Base-by-base conservation (phyloP, 2,797 vertebrate genomes). In the Gobionotothen gibberifrons region DNA sequence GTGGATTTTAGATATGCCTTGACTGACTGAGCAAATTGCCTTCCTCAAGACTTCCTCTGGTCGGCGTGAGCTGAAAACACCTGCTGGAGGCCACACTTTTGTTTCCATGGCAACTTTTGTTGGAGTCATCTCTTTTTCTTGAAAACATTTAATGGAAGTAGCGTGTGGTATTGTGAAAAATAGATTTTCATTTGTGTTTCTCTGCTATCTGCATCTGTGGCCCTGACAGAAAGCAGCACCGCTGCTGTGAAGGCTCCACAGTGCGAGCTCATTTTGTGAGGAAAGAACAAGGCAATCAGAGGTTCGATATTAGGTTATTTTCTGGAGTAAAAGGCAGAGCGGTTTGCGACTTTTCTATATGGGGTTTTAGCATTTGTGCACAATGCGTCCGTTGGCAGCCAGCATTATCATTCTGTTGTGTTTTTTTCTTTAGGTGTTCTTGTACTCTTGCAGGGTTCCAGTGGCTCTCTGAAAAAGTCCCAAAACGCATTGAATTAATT, bases 61-160 rank as follows among this genome's bases (percentile, higher is more conserved):
- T 74, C 51, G 8, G 8, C 53, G 15, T n/a, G 60, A 72, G 54
- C 74, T 80, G 73, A 72, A 89, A 90, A 84, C 83, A 85, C 83
- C 82, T 87, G 83, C 79, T 78, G 84, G 74, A 90, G 79, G 79
- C 85, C 81, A 58, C 73, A 40, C 72, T 74, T 82, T 56, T 57
- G 91, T 93, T 87, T 72, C 90, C 69, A 78, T 90, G 89, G 87
- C 61, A 86, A 87, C 90, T 69, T 82, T 80, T 81, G 77, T 86
- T 82, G 55, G 76, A 80, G 61, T 85, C 72, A 58, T 85, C 74
- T 81, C 36, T 85, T 81, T 83, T 78, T 74, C 78, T 73, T 26
- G 51, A 78, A 52, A 87, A 69, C 77, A 44, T 80, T 88, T 63
- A 87, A 84, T 85, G 74, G 80, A 69, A 73, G 65, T 55, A 87